Evolutionary conservation across 2,113 vertebrate species (phyloP), one percentile per base, ranked within the genome.

Genomic region (Rhynchomys soricoides): DNA sequence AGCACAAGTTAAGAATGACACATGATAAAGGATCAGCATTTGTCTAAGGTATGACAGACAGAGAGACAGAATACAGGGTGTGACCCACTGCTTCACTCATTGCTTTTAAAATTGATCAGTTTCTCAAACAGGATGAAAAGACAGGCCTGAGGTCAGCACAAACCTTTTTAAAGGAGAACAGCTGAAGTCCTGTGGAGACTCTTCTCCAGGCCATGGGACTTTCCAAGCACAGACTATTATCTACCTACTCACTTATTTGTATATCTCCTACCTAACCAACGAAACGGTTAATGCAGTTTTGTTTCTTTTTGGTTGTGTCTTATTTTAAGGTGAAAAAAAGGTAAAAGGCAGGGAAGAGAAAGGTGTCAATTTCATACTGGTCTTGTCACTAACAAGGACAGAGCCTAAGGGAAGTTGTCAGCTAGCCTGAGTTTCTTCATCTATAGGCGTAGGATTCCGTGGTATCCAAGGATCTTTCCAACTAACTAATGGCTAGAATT

Each of bases 81-180:
- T 3, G 7, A 74, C 45, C 19, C 29, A 62, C 19, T 52, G 37
- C 29, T 78, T 85, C 19, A 86, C 8, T 29, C 24, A 90, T 90
- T 64, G 86, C 90, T 31, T 34, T 78, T 73, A 7, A 79, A 85
- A 73, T 79, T 4, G 86, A 81, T 57, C 19, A 29, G 73, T 40
- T 95, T 91, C 70, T 86, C 73, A 90, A 97, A 78, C 4, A 81
- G 26, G 21, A 77, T 70, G n/a, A 73, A 89, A 91, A 21, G 45
- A 59, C 24, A 22, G 43, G 17, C 43, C 48, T 50, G 43, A 34
- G 34, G 31, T 89, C 71, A 8, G 26, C 29, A 1, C 95, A 81
- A 9, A 79, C 17, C n/a, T 74, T 89, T 34, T 59, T 26, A 66
- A 89, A 74, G 68, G 11, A 13, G 73, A 16, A 93, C 4, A 82